These are phyloP conservation scores for Acanthosepion pharaonis DNA, from an alignment of 2,888 invertebrate species.

Conservation along the genomic window DNA sequence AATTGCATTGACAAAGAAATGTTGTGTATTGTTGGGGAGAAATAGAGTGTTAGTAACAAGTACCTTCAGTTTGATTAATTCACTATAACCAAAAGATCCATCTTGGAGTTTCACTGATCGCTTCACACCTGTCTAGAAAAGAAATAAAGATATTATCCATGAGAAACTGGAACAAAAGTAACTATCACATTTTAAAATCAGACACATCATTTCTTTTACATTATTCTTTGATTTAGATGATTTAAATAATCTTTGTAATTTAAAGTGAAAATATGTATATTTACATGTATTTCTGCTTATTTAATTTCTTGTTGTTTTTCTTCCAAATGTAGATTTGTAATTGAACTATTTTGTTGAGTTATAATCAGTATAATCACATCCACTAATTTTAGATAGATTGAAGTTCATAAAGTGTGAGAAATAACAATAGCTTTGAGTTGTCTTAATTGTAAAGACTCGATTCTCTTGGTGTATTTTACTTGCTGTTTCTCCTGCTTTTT, in stretches of 20 bases:
- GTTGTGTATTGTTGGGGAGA: neutral
- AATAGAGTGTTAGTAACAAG: slow-evolving; percentile 34
- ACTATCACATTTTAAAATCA: neutral
- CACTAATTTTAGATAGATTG: neutral
- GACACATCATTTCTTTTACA: too few relatives aligned
- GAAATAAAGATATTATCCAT: neutral
- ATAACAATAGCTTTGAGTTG: too few relatives aligned
- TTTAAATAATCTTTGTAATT: neutral
- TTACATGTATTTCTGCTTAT: too few relatives aligned
- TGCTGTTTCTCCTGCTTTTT: too few relatives aligned
- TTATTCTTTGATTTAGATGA: too few relatives aligned
- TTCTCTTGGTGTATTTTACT: too few relatives aligned
- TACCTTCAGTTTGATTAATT: slow-evolving; percentile 42
- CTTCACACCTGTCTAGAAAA: slow-evolving; percentile 45
- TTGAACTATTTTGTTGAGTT: neutral
- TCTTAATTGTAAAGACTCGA: too few relatives aligned
- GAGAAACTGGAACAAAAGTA: neutral
- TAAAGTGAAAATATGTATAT: neutral
- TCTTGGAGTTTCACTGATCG: slow-evolving; percentile 44
- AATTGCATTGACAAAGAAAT: neutral
- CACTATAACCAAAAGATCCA: slow-evolving; percentile 36
- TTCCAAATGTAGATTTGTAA: too few relatives aligned
- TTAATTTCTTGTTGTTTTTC: too few relatives aligned
- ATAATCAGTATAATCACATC: neutral
- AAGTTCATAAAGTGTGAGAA: neutral